A percentile compares a stretch with the other conserved stretches of the same genome.
These are phyloP conservation scores for Drosophila nr. perissopoda DNA, from an alignment of 2,888 invertebrate species.

Conservation along the genomic window DNA sequence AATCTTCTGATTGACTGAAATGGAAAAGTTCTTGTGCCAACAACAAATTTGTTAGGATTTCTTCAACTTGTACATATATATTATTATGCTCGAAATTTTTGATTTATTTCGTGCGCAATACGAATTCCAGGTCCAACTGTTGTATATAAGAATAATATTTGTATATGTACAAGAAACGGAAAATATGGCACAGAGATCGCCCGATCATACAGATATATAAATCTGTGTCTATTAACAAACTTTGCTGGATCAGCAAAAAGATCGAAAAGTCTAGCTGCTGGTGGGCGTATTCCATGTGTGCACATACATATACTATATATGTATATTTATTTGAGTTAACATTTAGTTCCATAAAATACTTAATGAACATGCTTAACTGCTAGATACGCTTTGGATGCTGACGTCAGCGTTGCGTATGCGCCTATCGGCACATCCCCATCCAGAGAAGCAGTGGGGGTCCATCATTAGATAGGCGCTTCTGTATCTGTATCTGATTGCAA, in stretches of 20 bases:
- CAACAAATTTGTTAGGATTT: not conserved
- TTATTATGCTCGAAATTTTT: not conserved
- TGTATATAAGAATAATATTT: constrained; percentile 26
- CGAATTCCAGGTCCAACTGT: constrained; percentile 19
- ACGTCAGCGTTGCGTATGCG: constrained; percentile 43
- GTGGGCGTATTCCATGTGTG: constrained; percentile 57
- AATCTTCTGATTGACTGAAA: not conserved
- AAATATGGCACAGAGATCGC: constrained; percentile 38
- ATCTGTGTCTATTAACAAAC: constrained; percentile 30
- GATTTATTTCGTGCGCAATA: not conserved
- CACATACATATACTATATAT: not conserved
- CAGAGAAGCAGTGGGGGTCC: not conserved
- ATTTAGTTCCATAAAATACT: constrained; percentile 55
- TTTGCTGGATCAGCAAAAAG: constrained; percentile 56
- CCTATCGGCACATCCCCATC: constrained; percentile 11
- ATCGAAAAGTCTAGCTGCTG: constrained; percentile 11
- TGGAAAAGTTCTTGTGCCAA: not conserved
- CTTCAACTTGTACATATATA: not conserved
- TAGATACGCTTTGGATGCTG: constrained; percentile 43
- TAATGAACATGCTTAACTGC: constrained; percentile 46
- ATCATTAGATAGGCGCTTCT: constrained; percentile 27
- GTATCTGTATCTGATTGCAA: constrained; percentile 35
- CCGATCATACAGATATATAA: constrained; percentile 31
- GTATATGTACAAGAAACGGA: constrained; percentile 11
- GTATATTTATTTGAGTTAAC: constrained; percentile 10